Conservation (phyloP, 2,797 vertebrate species). For the Todus mexicanus region DNA sequence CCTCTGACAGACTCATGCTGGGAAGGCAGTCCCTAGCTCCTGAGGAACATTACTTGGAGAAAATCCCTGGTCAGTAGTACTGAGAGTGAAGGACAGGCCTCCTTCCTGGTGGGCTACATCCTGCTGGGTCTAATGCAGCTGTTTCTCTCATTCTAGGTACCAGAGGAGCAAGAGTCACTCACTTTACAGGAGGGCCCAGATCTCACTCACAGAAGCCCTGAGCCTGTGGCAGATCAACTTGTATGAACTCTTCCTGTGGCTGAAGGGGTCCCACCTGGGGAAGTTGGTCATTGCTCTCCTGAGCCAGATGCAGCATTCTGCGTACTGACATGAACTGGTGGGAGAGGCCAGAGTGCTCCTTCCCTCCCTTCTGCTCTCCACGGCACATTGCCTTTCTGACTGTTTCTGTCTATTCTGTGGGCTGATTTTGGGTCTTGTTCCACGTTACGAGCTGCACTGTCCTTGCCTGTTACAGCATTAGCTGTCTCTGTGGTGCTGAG, state of each 20-base stretch:
- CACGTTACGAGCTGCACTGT: not conserved
- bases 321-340: constrained; percentile 21
- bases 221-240: constrained; percentile 83
- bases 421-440: not conserved
- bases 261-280: constrained; percentile 75
- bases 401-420: not conserved
- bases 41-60: not conserved
- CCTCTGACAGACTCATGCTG: not conserved
- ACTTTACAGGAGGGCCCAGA: constrained; percentile 74
- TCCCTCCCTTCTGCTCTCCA: not conserved
- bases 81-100: not conserved
- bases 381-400: not conserved
- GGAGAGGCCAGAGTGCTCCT: not conserved
- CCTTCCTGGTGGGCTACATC: not conserved
- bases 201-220: constrained; percentile 80
- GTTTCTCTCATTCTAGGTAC: constrained; percentile 77
- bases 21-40: not conserved
- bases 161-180: constrained; percentile 81
- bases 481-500: not conserved
- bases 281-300: constrained; percentile 77
- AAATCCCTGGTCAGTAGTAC: not conserved
- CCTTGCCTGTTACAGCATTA: not conserved
- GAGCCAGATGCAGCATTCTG: constrained; percentile 60
- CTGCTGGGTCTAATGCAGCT: not conserved
- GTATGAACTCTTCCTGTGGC: constrained; percentile 83